Evolutionary conservation across 2,113 vertebrate species (phyloP), one percentile per base, ranked within the genome.

Genomic region (Actinemys pallida): DNA sequence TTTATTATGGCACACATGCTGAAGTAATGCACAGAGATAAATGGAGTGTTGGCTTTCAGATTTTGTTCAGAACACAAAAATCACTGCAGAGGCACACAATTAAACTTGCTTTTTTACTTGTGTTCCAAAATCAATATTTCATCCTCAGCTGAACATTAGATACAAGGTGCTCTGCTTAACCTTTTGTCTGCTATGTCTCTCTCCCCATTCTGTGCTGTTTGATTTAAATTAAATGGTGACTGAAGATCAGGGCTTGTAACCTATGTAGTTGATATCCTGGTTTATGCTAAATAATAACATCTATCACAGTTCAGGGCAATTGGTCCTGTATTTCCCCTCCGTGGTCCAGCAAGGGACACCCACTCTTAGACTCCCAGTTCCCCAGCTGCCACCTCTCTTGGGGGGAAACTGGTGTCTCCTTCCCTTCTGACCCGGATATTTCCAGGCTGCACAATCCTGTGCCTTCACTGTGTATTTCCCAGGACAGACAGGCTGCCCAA

Each of bases 1-100:
- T 96, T 98, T 87, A 94, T 95, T 94, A 90, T 92, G 92, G 91
- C 94, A 93, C 94, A 93, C 19, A 49, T 84, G 20, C 59, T 88
- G 91, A 95, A 80, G 39, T 91, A 95, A 86, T 3, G 2, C 53
- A 57, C 1, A 9, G 72, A 90, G 75, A 90, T 75, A 94, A 98
- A 95, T 87, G 93, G 19, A 94, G 27, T 35, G 31, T 65, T 81
- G 84, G n/a, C 35, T 97, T 94, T 52, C 82, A 92, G 84, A 88
- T 96, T 94, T 88, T 52, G 96, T 95, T 95, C 85, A 83, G 84
- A 95, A 35, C 81, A 31, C 19, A 93, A 76, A 87, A 95, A 95
- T 82, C 69, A 53, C 87, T 81, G 79, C 56, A 93, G 85, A 89
- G n/a, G 87, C 92, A 95, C 83, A 90, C 75, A 57, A 86, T 82